Base-by-base conservation (phyloP, 1,140 invertebrate genomes). In the Apis laboriosa region DNA sequence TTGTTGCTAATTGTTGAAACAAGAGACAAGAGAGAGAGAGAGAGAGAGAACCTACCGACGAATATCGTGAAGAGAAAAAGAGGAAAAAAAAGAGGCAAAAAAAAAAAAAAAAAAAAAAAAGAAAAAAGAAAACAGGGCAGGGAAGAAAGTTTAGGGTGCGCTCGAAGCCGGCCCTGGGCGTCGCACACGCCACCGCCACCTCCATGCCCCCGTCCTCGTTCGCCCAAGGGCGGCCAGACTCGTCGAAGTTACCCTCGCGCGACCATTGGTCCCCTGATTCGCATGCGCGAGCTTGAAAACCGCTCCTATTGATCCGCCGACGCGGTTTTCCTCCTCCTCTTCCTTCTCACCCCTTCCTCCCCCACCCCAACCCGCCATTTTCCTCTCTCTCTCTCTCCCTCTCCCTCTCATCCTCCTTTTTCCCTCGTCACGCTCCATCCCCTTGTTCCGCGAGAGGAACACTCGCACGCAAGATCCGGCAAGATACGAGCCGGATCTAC, bases 391-490 rank as follows among this genome's bases (percentile, higher is more conserved):
- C 34, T 61, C 75, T 53, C 61, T 7, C 66, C 11, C 34, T 61
- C 75, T 53, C 61, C 11, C 34, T 61, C 75, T 53, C 61, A 9
- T 60, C n/a, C 63, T 49, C 60, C 34, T 56, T 63, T 67, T 61
- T 28, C 60, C 71, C 64, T 72, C 58, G 58, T 64, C 73, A 13
- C 28, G 64, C 51, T 75, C 34, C 67, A 70, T 68, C 73, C 77
- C 53, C 68, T n/a, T 28, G 24, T 68, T 66, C 68, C 64, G 80
- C 72, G 66, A 88, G 88, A 43, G 34, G 34, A 83, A 91, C 85
- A 84, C 84, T 89, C 87, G 89, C 90, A 91, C 90, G 91, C 92
- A 92, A 93, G 90, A 93, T 93, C 89, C 90, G 84, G 81, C 85
- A 90, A 91, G 92, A 93, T 92, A 92, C 85, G 87, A 88, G 86